Evolutionary conservation across 2,113 vertebrate genomes (phyloP), one percentile per base, ranked within the genome.

Genomic region (Desmodus rotundus): DNA sequence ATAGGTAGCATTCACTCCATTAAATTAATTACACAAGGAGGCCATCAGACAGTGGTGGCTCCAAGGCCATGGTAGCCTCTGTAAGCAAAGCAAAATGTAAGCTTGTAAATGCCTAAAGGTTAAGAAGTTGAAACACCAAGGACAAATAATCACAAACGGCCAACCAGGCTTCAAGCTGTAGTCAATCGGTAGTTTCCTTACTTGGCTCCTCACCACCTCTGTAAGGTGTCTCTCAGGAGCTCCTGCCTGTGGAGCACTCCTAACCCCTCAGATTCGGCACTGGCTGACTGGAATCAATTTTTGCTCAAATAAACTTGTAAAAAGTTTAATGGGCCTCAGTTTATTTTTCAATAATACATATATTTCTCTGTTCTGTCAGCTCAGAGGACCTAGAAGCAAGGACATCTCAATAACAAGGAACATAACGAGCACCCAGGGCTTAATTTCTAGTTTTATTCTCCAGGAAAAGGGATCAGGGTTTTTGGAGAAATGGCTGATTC

Each of bases 371-470:
- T 16, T 33, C 4, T 47, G 2, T 22, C 47, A 9, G 4, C 14
- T 58, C 14, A 50, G 14, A 86, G 16, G 19, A 14, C 28, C 33
- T 72, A 22, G 28, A 50, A 41, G 2, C 38, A 36, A 58, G 11
- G 19, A 4, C 19, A 22, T 58, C 43, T 2, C 6, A 47, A 5
- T 4, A 52, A 13, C 9, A 67, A 50, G 19, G 33, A 87, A 0
- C 15, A 3, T 22, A 72, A n/a, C 28, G 6, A 19, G 7, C 12
- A 4, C 4, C 45, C 5, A 67, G 3, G 2, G 5, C 24, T 54
- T 97, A 24, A 6, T n/a, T 17, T 73, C 9, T 52, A 17, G 38
- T 67, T n/a, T 5, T 58, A 0, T 50, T 77, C 20, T 33, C 3
- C 38, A 70, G 2, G 2, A 15, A 28, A 54, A 54, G 4, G 3